Base-by-base conservation (phyloP, 2,888 invertebrate species). In the Mellilla xanthometata region DNA sequence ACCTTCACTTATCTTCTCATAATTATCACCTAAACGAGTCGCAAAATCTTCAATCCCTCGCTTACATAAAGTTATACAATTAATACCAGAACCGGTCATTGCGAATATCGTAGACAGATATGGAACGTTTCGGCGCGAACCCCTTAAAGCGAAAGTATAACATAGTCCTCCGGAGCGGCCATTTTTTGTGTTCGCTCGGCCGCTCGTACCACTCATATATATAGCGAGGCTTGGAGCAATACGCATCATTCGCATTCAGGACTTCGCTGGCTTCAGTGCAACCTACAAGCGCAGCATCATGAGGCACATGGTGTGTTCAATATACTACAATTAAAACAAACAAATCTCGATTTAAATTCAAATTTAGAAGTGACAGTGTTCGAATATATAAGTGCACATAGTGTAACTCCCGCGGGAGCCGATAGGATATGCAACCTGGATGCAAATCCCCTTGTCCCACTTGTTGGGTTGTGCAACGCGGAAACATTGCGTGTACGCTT, bases 191-290 rank as follows among this genome's bases (percentile, higher is more conserved):
- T 74, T 80, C 86, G 87, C 71, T 83, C 86, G 75, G 81, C 73
- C 86, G 78, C 85, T 84, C 81, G 72, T 81, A 68, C 74, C 62
- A 76, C 76, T 36, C 36, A 82, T 89, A 90, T 90, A 89, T 89
- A 89, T 84, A 83, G 74, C 85, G 80, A 75, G 71, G 81, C 72
- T 59, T 65, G 71, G 62, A 72, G 68, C 65, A 76, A 63, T 83
- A 81, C 79, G 83, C 88, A 90, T 90, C 90, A 90, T 83, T 90
- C 90, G 80, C 87, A 88, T 88, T 89, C 87, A 87, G 90, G 84
- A 88, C 84, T 72, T 77, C 80, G 73, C 76, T 81, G 85, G 65
- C 90, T 90, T 88, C 90, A 90, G 90, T 90, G 89, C 90, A 89
- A 81, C 82, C 87, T 72, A 75, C 76, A 68, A 76, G 73, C 67